A percentile compares a stretch with the other conserved stretches of the same genome.
These are phyloP conservation scores for Zapus hudsonius DNA, from an alignment of 2,113 vertebrate genomes.

Conservation along the genomic window DNA sequence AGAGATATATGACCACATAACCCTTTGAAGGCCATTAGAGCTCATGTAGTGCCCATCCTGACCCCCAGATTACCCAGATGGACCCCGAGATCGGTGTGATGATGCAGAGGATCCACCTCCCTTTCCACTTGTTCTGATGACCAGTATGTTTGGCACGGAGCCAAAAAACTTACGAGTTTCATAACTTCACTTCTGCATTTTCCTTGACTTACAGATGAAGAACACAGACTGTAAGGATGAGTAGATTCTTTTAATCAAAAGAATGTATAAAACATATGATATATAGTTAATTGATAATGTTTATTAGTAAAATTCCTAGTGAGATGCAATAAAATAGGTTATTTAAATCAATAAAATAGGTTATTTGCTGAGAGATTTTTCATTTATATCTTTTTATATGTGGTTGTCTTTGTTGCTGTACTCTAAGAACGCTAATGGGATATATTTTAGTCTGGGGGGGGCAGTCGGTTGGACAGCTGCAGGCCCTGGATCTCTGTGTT, in stretches of 20 bases:
- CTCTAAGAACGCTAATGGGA: background rate
- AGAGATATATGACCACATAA: background rate
- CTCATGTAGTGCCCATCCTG: background rate
- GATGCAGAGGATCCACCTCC: accelerated
- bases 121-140: background rate
- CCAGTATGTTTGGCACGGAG: background rate
- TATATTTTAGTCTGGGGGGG: too few relatives aligned
- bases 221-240: background rate
- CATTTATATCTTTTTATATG: background rate
- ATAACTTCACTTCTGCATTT: background rate
- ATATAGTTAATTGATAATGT: background rate
- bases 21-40: background rate
- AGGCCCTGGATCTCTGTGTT: background rate
- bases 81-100: background rate
- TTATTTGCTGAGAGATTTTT: background rate
- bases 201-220: background rate
- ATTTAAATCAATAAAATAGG: background rate
- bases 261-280: background rate
- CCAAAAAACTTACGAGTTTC: background rate
- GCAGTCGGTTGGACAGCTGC: background rate
- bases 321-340: conserved; percentile 17
- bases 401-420: background rate
- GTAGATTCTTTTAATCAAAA: conserved; percentile 8
- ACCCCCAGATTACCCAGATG: background rate
- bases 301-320: background rate